Conservation (phyloP, 2,113 vertebrate species). For the Theropithecus gelada region DNA sequence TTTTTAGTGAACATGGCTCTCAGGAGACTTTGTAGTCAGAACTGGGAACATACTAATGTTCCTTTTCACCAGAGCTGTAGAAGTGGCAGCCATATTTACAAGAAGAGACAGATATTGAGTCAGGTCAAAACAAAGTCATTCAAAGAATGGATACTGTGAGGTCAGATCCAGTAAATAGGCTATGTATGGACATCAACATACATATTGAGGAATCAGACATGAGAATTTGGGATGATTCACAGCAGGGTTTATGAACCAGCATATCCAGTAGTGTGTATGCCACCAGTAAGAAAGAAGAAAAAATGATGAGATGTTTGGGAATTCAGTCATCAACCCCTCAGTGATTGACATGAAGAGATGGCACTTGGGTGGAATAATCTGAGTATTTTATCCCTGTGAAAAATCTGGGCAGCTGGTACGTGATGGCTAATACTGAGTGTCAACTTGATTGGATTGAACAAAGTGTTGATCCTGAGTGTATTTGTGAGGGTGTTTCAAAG, state of each 20-base stretch:
- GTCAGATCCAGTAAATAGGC: not conserved
- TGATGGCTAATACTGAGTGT: too few species aligned
- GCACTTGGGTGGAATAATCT: not conserved
- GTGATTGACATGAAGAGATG: not conserved
- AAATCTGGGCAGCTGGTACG: not conserved
- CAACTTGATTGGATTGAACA: too few species aligned
- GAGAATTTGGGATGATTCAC: not conserved
- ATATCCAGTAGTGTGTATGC: not conserved
- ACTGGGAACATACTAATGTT: not conserved
- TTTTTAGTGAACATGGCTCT: not conserved
- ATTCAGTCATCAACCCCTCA: not conserved
- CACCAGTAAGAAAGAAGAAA: not conserved
- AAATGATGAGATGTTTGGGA: not conserved
- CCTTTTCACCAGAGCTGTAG: not conserved
- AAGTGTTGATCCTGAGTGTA: too few species aligned
- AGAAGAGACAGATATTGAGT: not conserved
- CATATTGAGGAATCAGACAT: not conserved
- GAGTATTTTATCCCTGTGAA: not conserved
- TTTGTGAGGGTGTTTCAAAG: too few species aligned
- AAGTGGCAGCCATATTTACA: not conserved
- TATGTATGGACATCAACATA: not conserved
- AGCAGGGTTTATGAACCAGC: not conserved
- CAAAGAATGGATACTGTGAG: not conserved
- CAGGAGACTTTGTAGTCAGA: not conserved
- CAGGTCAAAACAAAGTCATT: not conserved